These are phyloP conservation scores for Argyrosomus regius DNA, from an alignment of 2,797 vertebrate species.

Conservation along the genomic window DNA sequence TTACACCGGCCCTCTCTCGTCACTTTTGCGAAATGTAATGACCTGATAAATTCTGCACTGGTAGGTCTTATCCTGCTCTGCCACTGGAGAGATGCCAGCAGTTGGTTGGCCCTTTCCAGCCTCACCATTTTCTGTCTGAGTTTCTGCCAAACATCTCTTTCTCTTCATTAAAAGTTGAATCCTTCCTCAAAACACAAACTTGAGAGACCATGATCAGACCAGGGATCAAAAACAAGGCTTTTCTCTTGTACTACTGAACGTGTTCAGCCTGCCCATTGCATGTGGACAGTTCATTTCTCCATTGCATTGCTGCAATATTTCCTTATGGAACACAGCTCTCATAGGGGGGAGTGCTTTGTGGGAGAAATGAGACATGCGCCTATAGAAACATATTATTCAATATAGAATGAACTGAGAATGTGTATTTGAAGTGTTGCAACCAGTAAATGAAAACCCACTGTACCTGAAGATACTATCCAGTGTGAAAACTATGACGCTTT, in stretches of 20 bases:
- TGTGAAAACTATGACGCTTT: conserved; percentile 13
- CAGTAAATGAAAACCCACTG: conserved; percentile 14
- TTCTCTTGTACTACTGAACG: conserved; percentile 80
- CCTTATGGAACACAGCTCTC: conserved; percentile 78
- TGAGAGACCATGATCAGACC: conserved; percentile 51
- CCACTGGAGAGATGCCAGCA: conserved; percentile 52
- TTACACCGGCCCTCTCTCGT: conserved; percentile 66
- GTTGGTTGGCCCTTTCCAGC: conserved; percentile 37
- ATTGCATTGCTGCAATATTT: conserved; percentile 80
- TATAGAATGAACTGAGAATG: conserved; percentile 33
- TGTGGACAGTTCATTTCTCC: conserved; percentile 81
- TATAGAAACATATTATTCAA: conserved; percentile 17
- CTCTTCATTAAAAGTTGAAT: conserved; percentile 79
- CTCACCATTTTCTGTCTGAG: conserved; percentile 42
- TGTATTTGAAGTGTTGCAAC: conserved; percentile 34
- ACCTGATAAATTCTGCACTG: conserved; percentile 62
- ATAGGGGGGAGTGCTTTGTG: conserved; percentile 32
- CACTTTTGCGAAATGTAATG: conserved; percentile 69
- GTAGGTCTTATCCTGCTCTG: conserved; percentile 47
- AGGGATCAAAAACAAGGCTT: conserved; percentile 75
- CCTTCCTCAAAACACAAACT: conserved; percentile 56
- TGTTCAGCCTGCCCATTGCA: conserved; percentile 82
- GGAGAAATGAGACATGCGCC: conserved; percentile 49
- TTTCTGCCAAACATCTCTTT: conserved; percentile 57
- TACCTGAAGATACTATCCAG: conserved; percentile 7